Percentiles rank a stretch among this genome's conserved stretches.
phyloP scores from a whole-genome alignment of 1,140 invertebrate genomes.

The Palaemon carinicauda region DNA sequence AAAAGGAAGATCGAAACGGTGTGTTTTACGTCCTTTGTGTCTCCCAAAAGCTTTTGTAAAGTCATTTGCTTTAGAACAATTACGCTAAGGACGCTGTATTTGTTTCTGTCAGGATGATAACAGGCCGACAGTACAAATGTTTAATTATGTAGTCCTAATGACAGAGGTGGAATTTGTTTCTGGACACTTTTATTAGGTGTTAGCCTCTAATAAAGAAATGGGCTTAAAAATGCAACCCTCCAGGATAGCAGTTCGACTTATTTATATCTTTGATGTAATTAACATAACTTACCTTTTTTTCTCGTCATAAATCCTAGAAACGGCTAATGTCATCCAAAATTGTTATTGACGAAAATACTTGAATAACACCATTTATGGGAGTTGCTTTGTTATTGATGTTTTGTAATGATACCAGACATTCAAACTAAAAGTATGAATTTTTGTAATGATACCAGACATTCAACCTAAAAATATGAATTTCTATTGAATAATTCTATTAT shows the following conservation, averaged over 20 bases:
- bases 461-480: too few species aligned
- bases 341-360: too few species aligned
- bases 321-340: too few species aligned
- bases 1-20: background rate
- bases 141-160: conserved; percentile 5
- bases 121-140: background rate
- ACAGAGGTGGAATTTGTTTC: background rate
- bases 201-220: conserved; percentile 23
- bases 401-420: too few species aligned
- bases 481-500: too few species aligned
- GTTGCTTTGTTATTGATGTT: too few species aligned
- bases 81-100: conserved; percentile 13
- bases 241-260: too few species aligned
- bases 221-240: background rate
- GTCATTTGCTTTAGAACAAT: conserved; percentile 31
- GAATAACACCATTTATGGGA: background rate
- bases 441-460: too few species aligned
- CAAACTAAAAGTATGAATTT: too few species aligned
- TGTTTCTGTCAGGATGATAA: conserved; percentile 16
- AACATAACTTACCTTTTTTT: too few species aligned
- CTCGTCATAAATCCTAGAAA: too few species aligned
- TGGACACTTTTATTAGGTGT: background rate
- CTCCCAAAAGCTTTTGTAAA: background rate
- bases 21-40: background rate
- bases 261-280: too few species aligned